phyloP scores from a whole-genome alignment of 2,113 vertebrate species.

The Petromus typicus region DNA sequence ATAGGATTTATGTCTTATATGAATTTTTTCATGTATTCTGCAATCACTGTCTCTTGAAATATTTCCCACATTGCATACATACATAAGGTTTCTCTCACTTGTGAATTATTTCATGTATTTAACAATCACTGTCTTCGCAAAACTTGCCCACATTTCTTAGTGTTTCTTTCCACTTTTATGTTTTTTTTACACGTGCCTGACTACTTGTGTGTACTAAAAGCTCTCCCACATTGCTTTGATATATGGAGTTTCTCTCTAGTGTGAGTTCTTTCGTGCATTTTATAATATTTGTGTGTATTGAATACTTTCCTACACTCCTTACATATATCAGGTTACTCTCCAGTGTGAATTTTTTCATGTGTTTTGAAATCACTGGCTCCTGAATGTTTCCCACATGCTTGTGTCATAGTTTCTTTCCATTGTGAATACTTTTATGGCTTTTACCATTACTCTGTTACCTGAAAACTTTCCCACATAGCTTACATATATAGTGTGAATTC shows the following conservation, averaged over 20 bases:
- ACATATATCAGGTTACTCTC: background rate
- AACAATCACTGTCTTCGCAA: background rate
- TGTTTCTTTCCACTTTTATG: background rate
- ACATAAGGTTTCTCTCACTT: background rate
- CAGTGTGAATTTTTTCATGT: background rate
- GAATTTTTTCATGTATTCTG: background rate
- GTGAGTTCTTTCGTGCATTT: background rate
- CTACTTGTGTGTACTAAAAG: background rate
- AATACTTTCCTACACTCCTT: background rate
- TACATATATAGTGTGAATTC: background rate
- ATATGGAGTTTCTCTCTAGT: background rate
- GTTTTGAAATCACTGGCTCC: background rate
- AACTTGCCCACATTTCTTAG: background rate
- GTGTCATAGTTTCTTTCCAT: background rate
- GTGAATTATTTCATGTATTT: background rate
- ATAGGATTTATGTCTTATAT: background rate
- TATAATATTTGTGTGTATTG: background rate
- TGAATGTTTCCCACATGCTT: background rate
- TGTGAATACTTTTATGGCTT: background rate
- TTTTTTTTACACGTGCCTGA: background rate
- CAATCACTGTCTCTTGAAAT: background rate
- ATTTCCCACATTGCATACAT: background rate
- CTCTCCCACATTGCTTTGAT: background rate
- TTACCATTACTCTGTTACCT: background rate
- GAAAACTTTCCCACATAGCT: background rate